Evolutionary conservation across 2,797 vertebrate genomes (phyloP).

Genomic region (Megaceryle alcyon): DNA sequence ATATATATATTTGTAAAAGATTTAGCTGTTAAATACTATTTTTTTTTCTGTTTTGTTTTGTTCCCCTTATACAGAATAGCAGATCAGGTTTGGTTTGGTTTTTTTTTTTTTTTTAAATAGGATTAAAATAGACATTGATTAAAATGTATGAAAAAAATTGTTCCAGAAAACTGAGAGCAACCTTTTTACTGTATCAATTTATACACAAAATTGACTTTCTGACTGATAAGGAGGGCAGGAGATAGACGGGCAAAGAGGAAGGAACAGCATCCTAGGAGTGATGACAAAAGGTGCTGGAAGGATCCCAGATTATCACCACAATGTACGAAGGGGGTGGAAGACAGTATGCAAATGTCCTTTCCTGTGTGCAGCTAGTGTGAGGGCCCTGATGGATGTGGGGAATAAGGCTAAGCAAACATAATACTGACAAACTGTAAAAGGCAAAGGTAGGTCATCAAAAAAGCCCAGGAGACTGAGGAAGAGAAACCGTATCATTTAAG

Average conservation of each 20-base stretch:
- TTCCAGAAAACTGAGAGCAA: neutral
- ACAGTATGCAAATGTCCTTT: neutral
- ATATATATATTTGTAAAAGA: neutral
- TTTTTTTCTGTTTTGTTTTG: neutral
- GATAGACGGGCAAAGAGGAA: neutral
- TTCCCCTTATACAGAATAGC: neutral
- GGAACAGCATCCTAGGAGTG: neutral
- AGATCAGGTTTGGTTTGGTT: neutral
- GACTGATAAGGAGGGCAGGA: neutral
- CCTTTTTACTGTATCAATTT: neutral
- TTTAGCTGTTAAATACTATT: neutral
- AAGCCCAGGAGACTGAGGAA: neutral
- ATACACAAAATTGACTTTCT: neutral
- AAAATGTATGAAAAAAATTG: neutral
- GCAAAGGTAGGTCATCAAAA: neutral
- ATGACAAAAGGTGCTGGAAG: constrained; percentile 12
- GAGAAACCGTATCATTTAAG: neutral
- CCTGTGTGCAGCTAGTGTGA: neutral
- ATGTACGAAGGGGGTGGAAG: neutral
- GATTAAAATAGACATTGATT: neutral
- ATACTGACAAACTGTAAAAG: neutral
- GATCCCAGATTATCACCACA: neutral
- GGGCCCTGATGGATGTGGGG: neutral
- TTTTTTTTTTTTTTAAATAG: neutral
- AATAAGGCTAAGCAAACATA: neutral